Evolutionary conservation across 2,797 vertebrate genomes (phyloP).

Genomic region (Onychomys leucogaster): DNA sequence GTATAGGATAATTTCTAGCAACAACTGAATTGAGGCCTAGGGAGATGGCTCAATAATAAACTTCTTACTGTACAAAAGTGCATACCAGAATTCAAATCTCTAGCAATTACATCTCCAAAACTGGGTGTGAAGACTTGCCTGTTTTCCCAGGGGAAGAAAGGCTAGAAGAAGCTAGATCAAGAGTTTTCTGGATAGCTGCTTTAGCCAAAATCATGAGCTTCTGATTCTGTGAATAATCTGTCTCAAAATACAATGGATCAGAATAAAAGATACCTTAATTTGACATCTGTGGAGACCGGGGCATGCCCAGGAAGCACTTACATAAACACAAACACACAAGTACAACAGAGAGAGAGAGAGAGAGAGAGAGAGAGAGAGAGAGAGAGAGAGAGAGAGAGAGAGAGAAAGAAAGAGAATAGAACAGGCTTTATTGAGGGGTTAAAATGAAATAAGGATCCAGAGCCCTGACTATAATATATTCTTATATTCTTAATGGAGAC

Average conservation of each 20-base stretch:
- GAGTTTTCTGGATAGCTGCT: background rate
- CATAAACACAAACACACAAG: background rate
- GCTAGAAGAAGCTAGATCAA: background rate
- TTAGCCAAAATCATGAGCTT: background rate
- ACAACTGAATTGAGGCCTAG: background rate
- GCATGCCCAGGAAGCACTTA: background rate
- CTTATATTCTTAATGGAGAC: background rate
- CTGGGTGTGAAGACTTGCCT: background rate
- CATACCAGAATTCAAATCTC: background rate
- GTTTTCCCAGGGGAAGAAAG: background rate
- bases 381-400: background rate
- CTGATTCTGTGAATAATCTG: background rate
- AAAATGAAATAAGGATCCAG: background rate
- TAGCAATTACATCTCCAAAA: background rate
- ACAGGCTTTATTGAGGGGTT: background rate
- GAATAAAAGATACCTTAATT: background rate
- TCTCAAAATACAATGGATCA: background rate
- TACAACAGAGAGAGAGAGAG: background rate
- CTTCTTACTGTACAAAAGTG: background rate
- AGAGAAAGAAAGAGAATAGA: background rate
- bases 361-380: background rate
- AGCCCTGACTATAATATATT: background rate
- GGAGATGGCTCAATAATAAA: background rate
- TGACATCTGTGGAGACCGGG: too few relatives aligned
- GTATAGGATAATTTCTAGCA: background rate